These are phyloP conservation scores for Typhlichthys subterraneus DNA, from an alignment of 2,797 vertebrate genomes.

Conservation along the genomic window DNA sequence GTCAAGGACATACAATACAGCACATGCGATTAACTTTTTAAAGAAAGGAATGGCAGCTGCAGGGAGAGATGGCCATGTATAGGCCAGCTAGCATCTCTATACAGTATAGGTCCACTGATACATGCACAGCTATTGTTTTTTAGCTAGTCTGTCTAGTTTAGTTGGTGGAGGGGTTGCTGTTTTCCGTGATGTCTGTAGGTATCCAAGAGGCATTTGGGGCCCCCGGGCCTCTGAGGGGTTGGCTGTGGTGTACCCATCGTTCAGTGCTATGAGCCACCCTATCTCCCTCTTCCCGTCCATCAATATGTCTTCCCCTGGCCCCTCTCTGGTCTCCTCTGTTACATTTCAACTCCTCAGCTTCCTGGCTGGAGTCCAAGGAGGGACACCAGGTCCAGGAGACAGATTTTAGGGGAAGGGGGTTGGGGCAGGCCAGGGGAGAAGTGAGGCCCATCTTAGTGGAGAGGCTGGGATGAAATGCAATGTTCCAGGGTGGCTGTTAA, in stretches of 20 bases:
- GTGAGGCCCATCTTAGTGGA: constrained; percentile 31
- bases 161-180: constrained; percentile 53
- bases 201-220: constrained; percentile 47
- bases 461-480: constrained; percentile 2
- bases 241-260: constrained; percentile 35
- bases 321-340: not conserved
- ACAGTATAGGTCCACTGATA: constrained; percentile 61
- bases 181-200: constrained; percentile 56
- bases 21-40: constrained; percentile 28
- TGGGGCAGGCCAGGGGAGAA: constrained; percentile 12
- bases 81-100: constrained; percentile 68
- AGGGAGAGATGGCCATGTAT: constrained; percentile 70
- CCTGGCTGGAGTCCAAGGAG: constrained; percentile 64
- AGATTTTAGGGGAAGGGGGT: not conserved
- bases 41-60: constrained; percentile 47
- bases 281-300: constrained; percentile 16
- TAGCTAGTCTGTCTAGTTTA: constrained; percentile 44
- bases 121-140: constrained; percentile 57
- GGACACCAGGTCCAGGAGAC: constrained; percentile 56
- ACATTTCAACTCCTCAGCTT: constrained; percentile 24
- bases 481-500: constrained; percentile 11
- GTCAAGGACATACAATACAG: constrained; percentile 6
- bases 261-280: constrained; percentile 8
- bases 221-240: constrained; percentile 10
- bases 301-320: constrained; percentile 15